phyloP scores from a whole-genome alignment of 2,888 invertebrate species.

The Leptopilina myrica region DNA sequence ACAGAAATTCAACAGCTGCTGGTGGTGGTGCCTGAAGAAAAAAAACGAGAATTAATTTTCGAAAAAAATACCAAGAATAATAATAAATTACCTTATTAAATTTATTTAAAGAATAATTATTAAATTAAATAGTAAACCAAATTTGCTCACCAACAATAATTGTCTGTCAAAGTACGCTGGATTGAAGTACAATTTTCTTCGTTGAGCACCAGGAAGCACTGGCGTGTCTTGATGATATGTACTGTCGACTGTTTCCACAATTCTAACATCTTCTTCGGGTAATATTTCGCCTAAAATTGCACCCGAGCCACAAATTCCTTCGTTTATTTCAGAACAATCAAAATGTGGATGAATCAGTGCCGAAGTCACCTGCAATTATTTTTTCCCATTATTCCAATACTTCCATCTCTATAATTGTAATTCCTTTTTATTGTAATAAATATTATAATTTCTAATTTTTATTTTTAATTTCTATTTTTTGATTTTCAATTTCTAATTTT shows the following conservation, averaged over 20 bases:
- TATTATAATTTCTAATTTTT: no score
- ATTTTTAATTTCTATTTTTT: no score
- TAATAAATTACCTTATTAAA: no score
- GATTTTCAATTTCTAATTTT: no score
- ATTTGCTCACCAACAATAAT: conserved; percentile 83
- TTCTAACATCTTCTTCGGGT: conserved; percentile 91
- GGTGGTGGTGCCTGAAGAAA: conserved; percentile 90
- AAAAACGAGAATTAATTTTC: neutral
- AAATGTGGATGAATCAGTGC: conserved; percentile 84
- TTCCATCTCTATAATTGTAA: neutral
- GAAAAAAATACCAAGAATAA: conserved; percentile 41
- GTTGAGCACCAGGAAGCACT: conserved; percentile 80
- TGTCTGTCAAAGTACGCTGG: conserved; percentile 95
- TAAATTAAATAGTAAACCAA: no score
- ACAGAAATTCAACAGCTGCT: conserved; percentile 92
- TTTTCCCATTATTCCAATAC: neutral
- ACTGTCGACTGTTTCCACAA: conserved; percentile 87
- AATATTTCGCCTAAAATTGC: conserved; percentile 80
- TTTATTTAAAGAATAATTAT: no score
- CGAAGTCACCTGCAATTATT: conserved; percentile 80
- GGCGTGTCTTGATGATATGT: conserved; percentile 70
- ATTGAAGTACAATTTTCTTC: conserved; percentile 91
- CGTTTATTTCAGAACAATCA: conserved; percentile 66
- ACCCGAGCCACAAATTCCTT: conserved; percentile 73
- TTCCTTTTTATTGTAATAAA: no score